Evolutionary conservation across 2,113 vertebrate species (phyloP), one percentile per base, ranked within the genome.

Genomic region (Axis porcinus): DNA sequence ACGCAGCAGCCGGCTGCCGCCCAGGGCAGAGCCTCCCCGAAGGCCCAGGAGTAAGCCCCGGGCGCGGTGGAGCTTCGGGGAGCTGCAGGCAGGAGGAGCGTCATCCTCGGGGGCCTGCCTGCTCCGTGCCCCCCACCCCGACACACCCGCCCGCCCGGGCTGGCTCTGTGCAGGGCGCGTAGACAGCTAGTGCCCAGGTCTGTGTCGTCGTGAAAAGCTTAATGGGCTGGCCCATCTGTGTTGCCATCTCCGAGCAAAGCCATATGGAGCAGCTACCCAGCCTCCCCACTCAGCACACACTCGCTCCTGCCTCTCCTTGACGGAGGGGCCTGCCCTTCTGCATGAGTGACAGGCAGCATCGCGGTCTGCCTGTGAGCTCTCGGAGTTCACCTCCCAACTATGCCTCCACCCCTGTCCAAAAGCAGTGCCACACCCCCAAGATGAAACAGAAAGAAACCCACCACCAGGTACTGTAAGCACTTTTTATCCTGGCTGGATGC

Each of bases 191-290:
- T 33, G 11, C 92, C 91, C 43, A 36, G 93, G 82, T 92, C 96
- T 79, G 91, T 95, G 93, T 76, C 30, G 25, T 95, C 1, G 21
- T 95, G 96, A 91, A 84, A 89, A 94, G 96, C 97, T 97, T 96
- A 19, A 9, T 9, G n/a, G 93, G 95, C 95, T 87, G 89, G 88
- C 93, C 95, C 58, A 87, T 94, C 96, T 95, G 89, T 54, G 86
- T 57, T 92, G 43, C 86, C 54, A 86, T 70, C 60, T 94, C 89
- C 23, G 8, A 92, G 97, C 95, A 98, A 98, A 98, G 98, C 97
- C 98, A 98, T 97, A 97, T 27, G 95, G 94, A 95, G 62, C 78
- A 62, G 25, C 55, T 1, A 16, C 81, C 92, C 81, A 5, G 70
- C 92, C 70, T 70, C 43, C 92, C 45, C 0, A 2, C 89, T 86